These are phyloP conservation scores for Eupelmus urozonus DNA, from an alignment of 2,888 invertebrate species.

Conservation along the genomic window DNA sequence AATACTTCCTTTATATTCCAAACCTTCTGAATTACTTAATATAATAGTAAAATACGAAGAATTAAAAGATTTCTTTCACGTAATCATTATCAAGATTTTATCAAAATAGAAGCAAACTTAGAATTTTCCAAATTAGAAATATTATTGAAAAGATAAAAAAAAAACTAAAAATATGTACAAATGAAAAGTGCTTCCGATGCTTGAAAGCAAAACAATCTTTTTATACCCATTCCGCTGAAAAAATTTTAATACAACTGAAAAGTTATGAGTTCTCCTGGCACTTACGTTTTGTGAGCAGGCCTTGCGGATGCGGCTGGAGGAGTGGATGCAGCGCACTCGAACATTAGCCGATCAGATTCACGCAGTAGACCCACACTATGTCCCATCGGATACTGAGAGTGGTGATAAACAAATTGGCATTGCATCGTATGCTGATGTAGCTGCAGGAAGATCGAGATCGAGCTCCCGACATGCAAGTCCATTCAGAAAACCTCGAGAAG, in stretches of 20 bases:
- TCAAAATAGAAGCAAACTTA: constrained; percentile 19
- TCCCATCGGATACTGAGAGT: constrained; percentile 78
- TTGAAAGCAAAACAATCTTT: constrained; percentile 50
- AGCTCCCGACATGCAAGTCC: constrained; percentile 74
- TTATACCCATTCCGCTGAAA: constrained; percentile 55
- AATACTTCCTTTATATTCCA: constrained; percentile 24
- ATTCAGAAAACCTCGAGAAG: constrained; percentile 68
- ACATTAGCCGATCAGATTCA: constrained; percentile 85
- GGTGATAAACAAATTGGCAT: constrained; percentile 61
- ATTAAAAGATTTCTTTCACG: constrained; percentile 15
- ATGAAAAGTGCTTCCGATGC: constrained; percentile 58
- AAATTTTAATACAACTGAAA: constrained; percentile 65
- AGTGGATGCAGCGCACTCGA: constrained; percentile 85
- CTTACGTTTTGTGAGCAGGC: constrained; percentile 81
- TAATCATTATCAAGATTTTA: constrained; percentile 18
- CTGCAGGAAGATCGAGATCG: constrained; percentile 81
- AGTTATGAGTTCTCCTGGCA: constrained; percentile 70
- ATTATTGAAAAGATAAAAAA: constrained; percentile 13
- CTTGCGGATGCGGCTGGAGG: constrained; percentile 82
- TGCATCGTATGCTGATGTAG: constrained; percentile 83
- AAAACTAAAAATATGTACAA: constrained; percentile 63
- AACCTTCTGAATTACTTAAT: constrained; percentile 1
- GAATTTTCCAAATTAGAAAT: constrained; percentile 29
- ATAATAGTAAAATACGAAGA: constrained; percentile 13
- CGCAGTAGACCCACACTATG: constrained; percentile 87